Conservation (phyloP, 1,140 invertebrate species). For the Copidosoma floridanum region DNA sequence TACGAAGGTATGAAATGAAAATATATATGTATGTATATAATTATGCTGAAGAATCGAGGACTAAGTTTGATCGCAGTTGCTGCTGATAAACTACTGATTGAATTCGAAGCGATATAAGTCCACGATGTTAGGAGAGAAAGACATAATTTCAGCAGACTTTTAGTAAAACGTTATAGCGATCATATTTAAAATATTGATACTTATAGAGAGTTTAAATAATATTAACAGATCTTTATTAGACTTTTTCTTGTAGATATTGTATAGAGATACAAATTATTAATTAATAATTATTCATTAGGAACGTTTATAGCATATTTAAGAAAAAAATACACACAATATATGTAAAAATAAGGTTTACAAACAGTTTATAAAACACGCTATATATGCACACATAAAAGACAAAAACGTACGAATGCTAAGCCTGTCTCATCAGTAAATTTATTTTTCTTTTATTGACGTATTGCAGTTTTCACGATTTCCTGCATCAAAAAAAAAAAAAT, state of each 20-base stretch:
- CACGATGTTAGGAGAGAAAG: constrained; percentile 1
- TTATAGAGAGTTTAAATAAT: constrained; percentile 55
- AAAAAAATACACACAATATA: constrained; percentile 34
- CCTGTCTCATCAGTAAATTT: constrained; percentile 33
- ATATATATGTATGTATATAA: too few species aligned
- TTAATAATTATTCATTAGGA: constrained; percentile 46
- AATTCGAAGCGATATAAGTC: too few species aligned
- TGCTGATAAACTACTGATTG: too few species aligned
- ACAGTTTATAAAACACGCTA: constrained; percentile 3
- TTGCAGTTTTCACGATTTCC: too few species aligned
- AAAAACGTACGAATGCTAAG: constrained; percentile 29
- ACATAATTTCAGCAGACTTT: constrained; percentile 32
- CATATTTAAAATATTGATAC: constrained; percentile 48
- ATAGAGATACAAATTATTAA: constrained; percentile 44
- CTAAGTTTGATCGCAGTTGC: not conserved
- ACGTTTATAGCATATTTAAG: constrained; percentile 54
- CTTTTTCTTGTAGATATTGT: constrained; percentile 55
- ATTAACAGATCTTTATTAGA: constrained; percentile 54
- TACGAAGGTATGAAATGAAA: constrained; percentile 5
- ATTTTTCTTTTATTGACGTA: constrained; percentile 21
- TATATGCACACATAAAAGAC: constrained; percentile 26
- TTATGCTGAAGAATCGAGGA: too few species aligned
- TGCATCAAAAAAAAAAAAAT: too few species aligned
- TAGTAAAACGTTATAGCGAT: constrained; percentile 33
- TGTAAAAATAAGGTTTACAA: constrained; percentile 32